phyloP scores from a whole-genome alignment of 2,797 vertebrate genomes.

The Ctenopoma kingsleyae region DNA sequence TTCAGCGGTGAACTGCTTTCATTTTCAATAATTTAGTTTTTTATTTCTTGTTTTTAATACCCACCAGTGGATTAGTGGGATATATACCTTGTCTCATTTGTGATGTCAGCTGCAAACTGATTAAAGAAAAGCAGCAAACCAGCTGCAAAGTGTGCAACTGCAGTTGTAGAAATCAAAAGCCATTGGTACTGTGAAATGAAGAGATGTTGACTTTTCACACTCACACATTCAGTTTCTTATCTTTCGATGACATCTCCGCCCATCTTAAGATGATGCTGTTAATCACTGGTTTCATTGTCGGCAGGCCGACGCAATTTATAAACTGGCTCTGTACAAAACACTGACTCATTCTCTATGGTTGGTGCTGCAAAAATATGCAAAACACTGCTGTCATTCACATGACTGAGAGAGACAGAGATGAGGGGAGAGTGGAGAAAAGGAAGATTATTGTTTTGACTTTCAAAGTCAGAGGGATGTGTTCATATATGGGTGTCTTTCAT shows the following conservation, averaged over 20 bases:
- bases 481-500: slow-evolving; percentile 10
- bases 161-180: slow-evolving; percentile 11
- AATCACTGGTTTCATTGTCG: slow-evolving; percentile 73
- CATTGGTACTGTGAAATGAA: slow-evolving; percentile 7
- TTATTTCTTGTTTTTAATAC: neutral
- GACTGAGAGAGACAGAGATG: slow-evolving; percentile 6
- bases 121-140: slow-evolving; percentile 22
- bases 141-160: slow-evolving; percentile 16
- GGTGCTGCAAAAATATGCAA: slow-evolving; percentile 31
- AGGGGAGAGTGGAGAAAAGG: slow-evolving; percentile 2
- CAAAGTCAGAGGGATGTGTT: slow-evolving; percentile 54
- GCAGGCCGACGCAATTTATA: slow-evolving; percentile 37
- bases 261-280: slow-evolving; percentile 54
- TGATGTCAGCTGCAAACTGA: slow-evolving; percentile 8
- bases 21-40: neutral
- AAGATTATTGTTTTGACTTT: slow-evolving; percentile 65
- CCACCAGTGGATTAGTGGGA: neutral
- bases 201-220: slow-evolving; percentile 46
- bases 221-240: slow-evolving; percentile 66
- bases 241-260: slow-evolving; percentile 53
- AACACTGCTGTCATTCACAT: slow-evolving; percentile 51
- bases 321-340: slow-evolving; percentile 61
- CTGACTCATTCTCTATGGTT: slow-evolving; percentile 56
- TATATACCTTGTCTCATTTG: neutral
- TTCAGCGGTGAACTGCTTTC: too few relatives aligned